Percentiles rank a stretch among this genome's conserved stretches.
These are phyloP conservation scores for Mormoops blainvillei DNA, from an alignment of 2,113 vertebrate genomes.

Conservation along the genomic window DNA sequence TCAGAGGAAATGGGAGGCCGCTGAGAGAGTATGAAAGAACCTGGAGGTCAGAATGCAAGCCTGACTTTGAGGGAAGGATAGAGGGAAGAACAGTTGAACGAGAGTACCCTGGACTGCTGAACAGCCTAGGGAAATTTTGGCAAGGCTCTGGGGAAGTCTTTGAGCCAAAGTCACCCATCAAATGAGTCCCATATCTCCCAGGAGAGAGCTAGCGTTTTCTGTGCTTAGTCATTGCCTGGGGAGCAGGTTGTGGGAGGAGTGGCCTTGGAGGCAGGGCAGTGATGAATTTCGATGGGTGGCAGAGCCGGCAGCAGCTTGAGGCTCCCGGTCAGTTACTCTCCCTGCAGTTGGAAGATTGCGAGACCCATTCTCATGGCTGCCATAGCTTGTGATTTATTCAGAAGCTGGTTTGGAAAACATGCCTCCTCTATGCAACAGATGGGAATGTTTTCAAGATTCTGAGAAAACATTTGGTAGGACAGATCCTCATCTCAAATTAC, in stretches of 20 bases:
- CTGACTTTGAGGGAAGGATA: neutral
- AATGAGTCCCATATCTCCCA: neutral
- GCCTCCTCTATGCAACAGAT: slow-evolving; percentile 13
- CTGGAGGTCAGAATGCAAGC: neutral
- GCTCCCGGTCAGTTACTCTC: neutral
- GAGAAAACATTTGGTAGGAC: slow-evolving; percentile 39
- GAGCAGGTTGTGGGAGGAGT: neutral
- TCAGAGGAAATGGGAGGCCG: neutral
- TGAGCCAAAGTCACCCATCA: neutral
- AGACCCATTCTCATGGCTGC: neutral
- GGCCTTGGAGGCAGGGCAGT: neutral
- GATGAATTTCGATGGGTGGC: neutral
- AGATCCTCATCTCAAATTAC: slow-evolving; percentile 24
- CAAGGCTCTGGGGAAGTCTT: neutral
- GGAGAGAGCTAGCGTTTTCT: neutral
- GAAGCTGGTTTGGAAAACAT: slow-evolving; percentile 27
- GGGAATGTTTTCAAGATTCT: slow-evolving; percentile 42
- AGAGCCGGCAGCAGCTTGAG: neutral
- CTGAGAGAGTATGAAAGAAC: neutral
- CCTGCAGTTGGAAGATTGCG: neutral
- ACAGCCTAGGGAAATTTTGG: neutral
- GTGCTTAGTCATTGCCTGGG: neutral
- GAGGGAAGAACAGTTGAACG: neutral
- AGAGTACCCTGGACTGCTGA: neutral
- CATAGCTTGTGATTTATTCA: neutral